A percentile compares a stretch with the other conserved stretches of the same genome.
phyloP scores from a whole-genome alignment of 37 sponge, comb jelly and placozoan species.

The Diacarnus erythraeanus region DNA sequence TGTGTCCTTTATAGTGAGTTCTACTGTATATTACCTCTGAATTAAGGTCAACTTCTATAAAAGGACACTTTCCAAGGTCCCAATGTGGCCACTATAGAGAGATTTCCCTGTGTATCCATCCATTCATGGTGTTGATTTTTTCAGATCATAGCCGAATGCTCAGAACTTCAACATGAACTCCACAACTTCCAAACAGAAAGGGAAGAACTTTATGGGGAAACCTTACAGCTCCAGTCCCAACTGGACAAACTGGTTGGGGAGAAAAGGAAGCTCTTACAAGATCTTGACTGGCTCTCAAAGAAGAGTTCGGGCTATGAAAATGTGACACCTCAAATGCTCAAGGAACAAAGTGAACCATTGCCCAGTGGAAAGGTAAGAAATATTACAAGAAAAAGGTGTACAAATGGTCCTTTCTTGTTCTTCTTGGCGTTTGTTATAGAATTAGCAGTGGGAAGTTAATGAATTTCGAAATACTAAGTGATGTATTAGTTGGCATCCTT shows the following conservation, averaged over 20 bases:
- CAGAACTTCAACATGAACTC: conserved; percentile 31
- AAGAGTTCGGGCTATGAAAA: conserved; percentile 21
- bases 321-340: conserved; percentile 21
- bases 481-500: too few relatives aligned
- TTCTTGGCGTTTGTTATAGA: too few relatives aligned
- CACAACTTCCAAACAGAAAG: conserved; percentile 37
- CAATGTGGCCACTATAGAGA: neutral
- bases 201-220: conserved; percentile 35
- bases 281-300: conserved; percentile 27
- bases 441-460: too few relatives aligned
- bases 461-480: too few relatives aligned
- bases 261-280: conserved; percentile 17
- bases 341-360: conserved; percentile 48
- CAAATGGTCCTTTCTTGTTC: neutral
- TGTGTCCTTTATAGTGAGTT: too few relatives aligned
- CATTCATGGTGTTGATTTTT: neutral
- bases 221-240: neutral
- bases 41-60: too few relatives aligned
- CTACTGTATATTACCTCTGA: too few relatives aligned
- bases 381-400: neutral
- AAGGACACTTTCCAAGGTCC: too few relatives aligned
- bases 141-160: conserved; percentile 44
- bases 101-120: neutral
- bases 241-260: conserved; percentile 28
- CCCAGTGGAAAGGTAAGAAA: conserved; percentile 31